Evolutionary conservation across 2,888 invertebrate genomes (phyloP).

Genomic region (Scaptomyza caliginosa): DNA sequence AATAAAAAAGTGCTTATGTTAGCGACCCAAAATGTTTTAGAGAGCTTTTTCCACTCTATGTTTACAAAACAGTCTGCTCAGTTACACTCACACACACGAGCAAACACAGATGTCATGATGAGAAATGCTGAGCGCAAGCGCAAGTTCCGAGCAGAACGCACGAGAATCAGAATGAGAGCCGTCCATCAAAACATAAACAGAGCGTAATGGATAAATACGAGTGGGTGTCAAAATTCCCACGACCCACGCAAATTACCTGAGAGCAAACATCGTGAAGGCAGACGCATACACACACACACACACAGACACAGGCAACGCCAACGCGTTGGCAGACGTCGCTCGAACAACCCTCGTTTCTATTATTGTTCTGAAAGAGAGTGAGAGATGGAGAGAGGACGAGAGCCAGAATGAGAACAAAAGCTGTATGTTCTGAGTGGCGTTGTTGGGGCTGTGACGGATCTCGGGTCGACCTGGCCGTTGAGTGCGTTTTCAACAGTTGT

Average conservation of each 20-base stretch:
- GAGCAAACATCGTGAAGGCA: slow-evolving; percentile 14
- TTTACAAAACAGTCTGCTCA: slow-evolving; percentile 14
- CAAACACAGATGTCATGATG: background rate
- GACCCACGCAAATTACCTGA: slow-evolving; percentile 51
- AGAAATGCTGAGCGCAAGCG: slow-evolving; percentile 21
- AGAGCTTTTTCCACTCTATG: slow-evolving; percentile 12
- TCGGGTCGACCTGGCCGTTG: slow-evolving; percentile 54
- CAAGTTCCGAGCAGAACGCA: slow-evolving; percentile 27
- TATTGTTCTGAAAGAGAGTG: slow-evolving; percentile 37
- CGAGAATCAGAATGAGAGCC: slow-evolving; percentile 34
- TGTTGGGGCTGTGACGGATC: slow-evolving; percentile 48
- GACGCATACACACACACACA: too few relatives aligned
- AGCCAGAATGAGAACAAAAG: slow-evolving; percentile 40
- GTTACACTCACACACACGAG: background rate
- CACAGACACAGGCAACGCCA: slow-evolving; percentile 32
- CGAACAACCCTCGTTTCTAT: slow-evolving; percentile 51
- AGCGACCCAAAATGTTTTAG: background rate
- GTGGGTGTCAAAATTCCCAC: slow-evolving; percentile 74
- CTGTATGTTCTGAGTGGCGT: slow-evolving; percentile 26
- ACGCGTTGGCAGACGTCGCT: slow-evolving; percentile 38
- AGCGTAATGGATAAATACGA: slow-evolving; percentile 47
- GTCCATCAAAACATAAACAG: slow-evolving; percentile 70
- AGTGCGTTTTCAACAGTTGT: slow-evolving; percentile 74
- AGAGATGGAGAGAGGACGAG: slow-evolving; percentile 28
- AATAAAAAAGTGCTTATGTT: background rate